Evolutionary conservation across 2,113 vertebrate genomes (phyloP).

Genomic region (Neolamprologus devosi): DNA sequence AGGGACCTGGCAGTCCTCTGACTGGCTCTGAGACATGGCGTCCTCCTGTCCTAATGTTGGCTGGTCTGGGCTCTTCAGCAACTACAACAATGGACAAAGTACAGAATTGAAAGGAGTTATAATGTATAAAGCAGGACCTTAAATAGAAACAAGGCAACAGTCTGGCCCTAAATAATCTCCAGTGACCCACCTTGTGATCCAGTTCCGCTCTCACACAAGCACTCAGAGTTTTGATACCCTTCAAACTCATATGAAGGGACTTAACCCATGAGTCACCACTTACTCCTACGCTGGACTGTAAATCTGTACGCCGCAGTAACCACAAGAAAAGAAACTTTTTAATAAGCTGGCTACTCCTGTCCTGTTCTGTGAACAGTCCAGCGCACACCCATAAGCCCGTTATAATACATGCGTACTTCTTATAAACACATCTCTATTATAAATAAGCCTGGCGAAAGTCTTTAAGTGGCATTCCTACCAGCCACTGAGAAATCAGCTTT

Average conservation of each 20-base stretch:
- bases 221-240: not conserved
- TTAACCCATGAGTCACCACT: conserved; percentile 37
- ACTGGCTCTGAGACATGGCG: conserved; percentile 68
- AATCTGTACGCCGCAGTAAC: conserved; percentile 7
- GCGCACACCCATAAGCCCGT: not conserved
- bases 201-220: not conserved
- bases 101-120: not conserved
- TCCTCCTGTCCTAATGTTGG: not conserved
- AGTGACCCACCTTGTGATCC: not conserved
- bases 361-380: not conserved
- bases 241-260: not conserved
- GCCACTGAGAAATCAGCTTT: not conserved
- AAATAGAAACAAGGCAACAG: not conserved
- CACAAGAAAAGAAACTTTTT: not conserved
- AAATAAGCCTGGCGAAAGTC: not conserved
- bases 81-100: conserved; percentile 16
- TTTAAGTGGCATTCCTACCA: not conserved
- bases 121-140: not conserved
- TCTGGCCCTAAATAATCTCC: not conserved
- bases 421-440: not conserved
- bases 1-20: conserved; percentile 48
- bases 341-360: not conserved
- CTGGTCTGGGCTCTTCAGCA: not conserved
- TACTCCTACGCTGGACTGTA: not conserved
- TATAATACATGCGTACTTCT: not conserved